Base-by-base conservation (phyloP, 2,113 vertebrate genomes). In the Salvelinus fontinalis region DNA sequence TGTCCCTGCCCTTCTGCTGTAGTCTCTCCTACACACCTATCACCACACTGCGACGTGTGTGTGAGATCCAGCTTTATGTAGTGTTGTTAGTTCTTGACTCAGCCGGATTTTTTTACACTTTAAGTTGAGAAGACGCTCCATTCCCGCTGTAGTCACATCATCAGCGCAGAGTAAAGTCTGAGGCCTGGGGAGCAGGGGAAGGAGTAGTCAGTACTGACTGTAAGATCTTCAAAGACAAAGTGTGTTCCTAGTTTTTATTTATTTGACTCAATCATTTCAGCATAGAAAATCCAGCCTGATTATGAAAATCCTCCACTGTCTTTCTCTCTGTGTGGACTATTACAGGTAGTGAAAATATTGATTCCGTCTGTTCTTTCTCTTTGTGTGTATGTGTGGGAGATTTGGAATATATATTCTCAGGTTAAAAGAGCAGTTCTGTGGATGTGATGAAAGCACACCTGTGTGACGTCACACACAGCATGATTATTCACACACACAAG, bases 391-490 rank as follows among this genome's bases (percentile, higher is more conserved):
- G 68, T 74, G 80, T 44, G 71, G 39, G 74, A 80, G 67, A 20
- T 31, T 68, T 39, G 70, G 67, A 44, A 78, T 87, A 44, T 44
- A 67, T 70, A 39, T 81, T 87, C 88, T 90, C 90, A 91, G 89
- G 91, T 90, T 75, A 78, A 87, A 77, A 79, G 71, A 81, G 78
- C 59, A 81, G 34, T 71, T 83, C 84, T 86, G 81, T 64, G 64
- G 83, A 82, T 24, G 71, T 62, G 85, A 86, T 75, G 84, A 89
- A 88, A 89, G 88, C 88, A 89, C 88, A 89, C 79, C 83, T 86
- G 85, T 83, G 81, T 84, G 71, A 84, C 14, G 51, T 54, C 78
- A 79, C 75, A 51, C 68, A 70, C 11, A 49, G 39, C 27, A 29
- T 24, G 39, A 39, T 14, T 22, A 60, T n/a, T 20, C 59, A 60